Conservation (phyloP, 2,797 vertebrate species). For the Bradypodion pumilum region DNA sequence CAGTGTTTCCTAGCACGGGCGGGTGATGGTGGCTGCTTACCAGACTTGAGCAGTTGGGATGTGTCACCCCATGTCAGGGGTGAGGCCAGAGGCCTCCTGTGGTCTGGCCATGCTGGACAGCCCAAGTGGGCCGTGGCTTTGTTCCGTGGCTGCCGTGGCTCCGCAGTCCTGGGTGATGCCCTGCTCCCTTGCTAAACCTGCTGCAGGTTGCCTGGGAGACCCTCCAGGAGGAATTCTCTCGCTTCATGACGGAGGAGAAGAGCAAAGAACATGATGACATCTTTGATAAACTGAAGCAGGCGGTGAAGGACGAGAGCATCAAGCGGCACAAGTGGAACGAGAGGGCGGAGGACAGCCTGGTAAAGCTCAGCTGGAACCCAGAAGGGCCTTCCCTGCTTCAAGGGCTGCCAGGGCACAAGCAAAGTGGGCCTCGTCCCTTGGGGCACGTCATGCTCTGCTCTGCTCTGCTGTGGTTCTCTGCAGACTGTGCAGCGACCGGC, state of each 20-base stretch:
- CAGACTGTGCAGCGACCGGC: too few species aligned
- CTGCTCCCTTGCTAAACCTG: background rate
- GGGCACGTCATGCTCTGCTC: too few species aligned
- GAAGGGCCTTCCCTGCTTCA: too few species aligned
- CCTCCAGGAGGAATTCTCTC: slow-evolving; percentile 95
- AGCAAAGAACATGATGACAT: slow-evolving; percentile 97
- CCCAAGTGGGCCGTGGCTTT: background rate
- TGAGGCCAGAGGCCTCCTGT: background rate
- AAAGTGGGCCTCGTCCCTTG: too few species aligned
- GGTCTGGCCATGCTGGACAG: background rate
- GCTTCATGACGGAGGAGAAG: slow-evolving; percentile 96
- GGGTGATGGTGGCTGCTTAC: background rate
- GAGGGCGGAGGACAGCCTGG: slow-evolving; percentile 94
- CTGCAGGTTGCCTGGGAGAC: slow-evolving; percentile 97
- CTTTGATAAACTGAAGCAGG: slow-evolving; percentile 97
- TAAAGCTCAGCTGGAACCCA: slow-evolving; percentile 55
- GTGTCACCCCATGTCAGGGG: background rate
- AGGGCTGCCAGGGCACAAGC: too few species aligned
- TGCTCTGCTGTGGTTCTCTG: too few species aligned
- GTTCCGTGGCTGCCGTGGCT: too few species aligned
- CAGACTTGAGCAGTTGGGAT: background rate
- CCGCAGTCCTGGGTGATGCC: too few species aligned
- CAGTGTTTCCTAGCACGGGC: background rate
- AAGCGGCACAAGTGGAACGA: slow-evolving; percentile 98
- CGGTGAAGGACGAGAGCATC: slow-evolving; percentile 96